Conservation (phyloP, 2,797 vertebrate species). For the Limosa lapponica region DNA sequence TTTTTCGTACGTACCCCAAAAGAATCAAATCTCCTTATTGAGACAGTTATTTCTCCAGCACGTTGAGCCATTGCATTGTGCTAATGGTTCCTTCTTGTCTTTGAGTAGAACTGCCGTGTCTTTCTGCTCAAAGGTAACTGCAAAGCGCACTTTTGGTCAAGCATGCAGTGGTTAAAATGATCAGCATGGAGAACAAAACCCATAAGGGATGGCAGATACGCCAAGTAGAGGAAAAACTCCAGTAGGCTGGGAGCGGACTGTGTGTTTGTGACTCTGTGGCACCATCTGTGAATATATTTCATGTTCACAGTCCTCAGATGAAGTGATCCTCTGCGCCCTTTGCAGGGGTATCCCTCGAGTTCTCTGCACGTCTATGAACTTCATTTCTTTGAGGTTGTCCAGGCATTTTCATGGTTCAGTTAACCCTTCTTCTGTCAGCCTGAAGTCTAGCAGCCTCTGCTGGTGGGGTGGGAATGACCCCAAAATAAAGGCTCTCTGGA, state of each 20-base stretch:
- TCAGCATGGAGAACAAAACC: background rate
- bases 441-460: background rate
- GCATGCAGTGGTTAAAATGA: slow-evolving; percentile 27
- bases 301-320: background rate
- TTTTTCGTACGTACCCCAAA: background rate
- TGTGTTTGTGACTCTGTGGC: background rate
- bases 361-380: background rate
- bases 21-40: background rate
- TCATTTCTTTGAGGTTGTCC: background rate
- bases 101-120: background rate
- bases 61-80: background rate
- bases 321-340: background rate
- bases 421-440: background rate
- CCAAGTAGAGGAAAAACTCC: background rate
- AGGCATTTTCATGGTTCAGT: background rate
- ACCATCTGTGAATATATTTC: background rate
- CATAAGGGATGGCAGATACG: background rate
- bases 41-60: background rate
- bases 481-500: background rate
- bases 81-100: background rate
- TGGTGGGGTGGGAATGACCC: background rate
- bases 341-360: background rate
- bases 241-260: background rate
- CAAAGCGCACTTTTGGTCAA: background rate
- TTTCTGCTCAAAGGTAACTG: background rate